These are phyloP conservation scores for Synchiropus splendidus DNA, from an alignment of 2,113 vertebrate species.

Conservation along the genomic window DNA sequence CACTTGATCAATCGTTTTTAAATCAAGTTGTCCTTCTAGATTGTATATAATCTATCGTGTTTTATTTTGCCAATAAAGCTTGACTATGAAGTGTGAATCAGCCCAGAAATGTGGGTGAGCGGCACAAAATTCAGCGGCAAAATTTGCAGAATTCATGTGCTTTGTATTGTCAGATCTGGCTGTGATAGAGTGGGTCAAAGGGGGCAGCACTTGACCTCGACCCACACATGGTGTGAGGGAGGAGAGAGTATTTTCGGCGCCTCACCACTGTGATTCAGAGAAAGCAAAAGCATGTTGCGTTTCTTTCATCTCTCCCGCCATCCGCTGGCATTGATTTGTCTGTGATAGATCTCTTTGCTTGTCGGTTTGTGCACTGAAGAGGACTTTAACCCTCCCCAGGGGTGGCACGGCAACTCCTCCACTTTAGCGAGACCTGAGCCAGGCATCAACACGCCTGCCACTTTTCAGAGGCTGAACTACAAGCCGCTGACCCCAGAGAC, in stretches of 20 bases:
- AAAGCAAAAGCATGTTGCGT: slow-evolving; percentile 36
- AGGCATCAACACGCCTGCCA: neutral
- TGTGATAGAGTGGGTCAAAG: too few species aligned
- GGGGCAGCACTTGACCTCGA: slow-evolving; percentile 45
- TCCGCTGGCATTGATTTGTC: slow-evolving; percentile 32
- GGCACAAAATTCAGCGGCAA: neutral
- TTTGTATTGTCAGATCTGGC: slow-evolving; percentile 36
- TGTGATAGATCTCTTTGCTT: slow-evolving; percentile 9
- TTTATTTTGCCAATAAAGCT: too few species aligned
- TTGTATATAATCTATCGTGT: too few species aligned
- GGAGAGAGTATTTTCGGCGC: slow-evolving; percentile 41
- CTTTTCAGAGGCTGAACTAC: slow-evolving; percentile 9
- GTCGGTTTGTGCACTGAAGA: slow-evolving; percentile 12
- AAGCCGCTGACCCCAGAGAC: slow-evolving; percentile 6
- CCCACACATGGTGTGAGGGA: slow-evolving; percentile 20
- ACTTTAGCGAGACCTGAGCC: slow-evolving; percentile 3
- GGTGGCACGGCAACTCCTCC: slow-evolving; percentile 9
- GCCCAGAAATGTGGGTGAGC: neutral
- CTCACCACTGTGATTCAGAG: slow-evolving; percentile 23
- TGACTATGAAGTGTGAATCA: too few species aligned
- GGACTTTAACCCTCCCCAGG: slow-evolving; percentile 16
- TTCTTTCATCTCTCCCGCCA: slow-evolving; percentile 28
- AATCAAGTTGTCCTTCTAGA: too few species aligned
- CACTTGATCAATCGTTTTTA: too few species aligned
- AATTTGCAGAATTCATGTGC: slow-evolving; percentile 11